A percentile compares a stretch with the other conserved stretches of the same genome.
Evolutionary conservation across 2,113 vertebrate species (phyloP).

Genomic region (Corvus moneduloides): DNA sequence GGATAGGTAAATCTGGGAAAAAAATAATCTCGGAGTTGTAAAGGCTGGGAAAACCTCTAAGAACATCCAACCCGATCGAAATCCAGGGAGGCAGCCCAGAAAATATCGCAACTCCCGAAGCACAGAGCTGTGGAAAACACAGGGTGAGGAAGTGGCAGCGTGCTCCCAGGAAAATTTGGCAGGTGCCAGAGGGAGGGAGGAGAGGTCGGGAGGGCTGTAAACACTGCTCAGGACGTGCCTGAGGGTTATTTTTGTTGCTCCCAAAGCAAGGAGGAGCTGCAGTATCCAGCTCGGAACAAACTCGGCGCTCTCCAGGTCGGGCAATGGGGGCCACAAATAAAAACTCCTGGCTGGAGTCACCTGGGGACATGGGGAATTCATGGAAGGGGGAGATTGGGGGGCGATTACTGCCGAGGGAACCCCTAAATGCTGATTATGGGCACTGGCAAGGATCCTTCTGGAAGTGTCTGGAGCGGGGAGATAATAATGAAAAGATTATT

Average conservation of each 20-base stretch:
- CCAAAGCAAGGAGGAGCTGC: background rate
- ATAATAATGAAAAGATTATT: background rate
- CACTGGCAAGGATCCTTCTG: background rate
- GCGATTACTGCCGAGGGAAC: fast-evolving
- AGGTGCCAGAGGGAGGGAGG: background rate
- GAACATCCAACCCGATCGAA: background rate
- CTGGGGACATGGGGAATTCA: background rate
- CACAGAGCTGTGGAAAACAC: background rate
- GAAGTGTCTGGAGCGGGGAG: background rate
- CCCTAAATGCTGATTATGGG: background rate
- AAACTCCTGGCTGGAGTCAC: background rate
- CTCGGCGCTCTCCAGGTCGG: background rate
- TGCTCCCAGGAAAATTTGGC: background rate
- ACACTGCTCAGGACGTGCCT: background rate
- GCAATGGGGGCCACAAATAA: background rate
- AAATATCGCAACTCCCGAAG: background rate
- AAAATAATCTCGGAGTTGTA: fast-evolving
- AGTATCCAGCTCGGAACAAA: background rate
- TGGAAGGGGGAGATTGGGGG: fast-evolving
- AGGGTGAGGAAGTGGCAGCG: background rate
- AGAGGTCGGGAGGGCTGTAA: background rate
- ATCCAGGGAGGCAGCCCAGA: too few species aligned
- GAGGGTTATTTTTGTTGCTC: background rate
- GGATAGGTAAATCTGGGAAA: fast-evolving
- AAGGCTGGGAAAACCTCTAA: background rate